Percentiles rank a stretch among this genome's conserved stretches.
phyloP scores from a whole-genome alignment of 2,797 vertebrate genomes.

The Pseudocheirus occidentalis region DNA sequence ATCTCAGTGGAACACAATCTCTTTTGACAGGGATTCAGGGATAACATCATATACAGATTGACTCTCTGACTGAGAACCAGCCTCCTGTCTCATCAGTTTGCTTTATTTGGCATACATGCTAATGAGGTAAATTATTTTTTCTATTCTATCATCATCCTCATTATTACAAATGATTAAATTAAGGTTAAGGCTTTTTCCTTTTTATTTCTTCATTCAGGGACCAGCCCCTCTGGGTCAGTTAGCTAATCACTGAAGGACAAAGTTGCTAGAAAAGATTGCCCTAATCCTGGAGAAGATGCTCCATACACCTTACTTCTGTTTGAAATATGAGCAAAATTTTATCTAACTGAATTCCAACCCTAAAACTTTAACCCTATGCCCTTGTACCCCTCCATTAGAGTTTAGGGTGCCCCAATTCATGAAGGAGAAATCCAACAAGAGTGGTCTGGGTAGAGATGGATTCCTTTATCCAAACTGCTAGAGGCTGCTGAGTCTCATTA shows the following conservation, averaged over 20 bases:
- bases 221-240: neutral
- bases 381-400: neutral
- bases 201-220: neutral
- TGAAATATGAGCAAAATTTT: neutral
- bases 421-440: neutral
- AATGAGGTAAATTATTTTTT: too few species aligned
- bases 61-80: neutral
- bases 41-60: neutral
- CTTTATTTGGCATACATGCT: too few species aligned
- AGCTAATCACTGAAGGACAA: neutral
- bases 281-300: neutral
- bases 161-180: neutral
- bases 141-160: neutral
- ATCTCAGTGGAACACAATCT: neutral
- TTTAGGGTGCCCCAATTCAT: neutral
- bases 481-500: neutral
- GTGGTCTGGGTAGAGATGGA: neutral
- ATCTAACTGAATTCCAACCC: neutral
- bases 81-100: neutral
- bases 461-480: neutral
- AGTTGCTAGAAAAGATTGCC: neutral
- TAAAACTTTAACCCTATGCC: neutral
- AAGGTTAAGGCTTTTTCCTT: neutral
- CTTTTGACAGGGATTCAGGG: neutral
- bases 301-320: neutral